Evolutionary conservation across 37 sponge, comb jelly and placozoan genomes (phyloP), one percentile per base, ranked within the genome.

Genomic region (Oscarella lobularis): DNA sequence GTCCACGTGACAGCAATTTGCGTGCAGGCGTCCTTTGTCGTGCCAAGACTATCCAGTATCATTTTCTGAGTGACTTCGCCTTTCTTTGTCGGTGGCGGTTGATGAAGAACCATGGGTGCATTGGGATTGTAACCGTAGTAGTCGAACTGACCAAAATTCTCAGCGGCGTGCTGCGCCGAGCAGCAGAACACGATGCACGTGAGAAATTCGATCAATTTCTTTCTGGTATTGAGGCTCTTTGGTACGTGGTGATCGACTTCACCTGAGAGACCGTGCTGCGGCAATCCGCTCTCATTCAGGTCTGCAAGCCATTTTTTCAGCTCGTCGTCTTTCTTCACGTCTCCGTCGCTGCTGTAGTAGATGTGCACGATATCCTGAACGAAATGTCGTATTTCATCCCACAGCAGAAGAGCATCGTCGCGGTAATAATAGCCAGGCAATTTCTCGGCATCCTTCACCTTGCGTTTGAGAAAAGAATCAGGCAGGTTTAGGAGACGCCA

Each of bases 81-180:
- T 39, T 86, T 86, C 73, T 81, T 34, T 3, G 82, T 40, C 1
- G 87, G 87, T 33, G 80, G 84, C 60, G 82, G 79, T 2, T 77
- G 1, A 31, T 75, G 73, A 41, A 90, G 5, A 3, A 41, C 54
- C 38, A 33, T 36, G 27, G 87, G 85, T 37, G 87, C 74, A 84
- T 91, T 91, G 32, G 92, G 92, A 0, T 76, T 69, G 35, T 68
- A 91, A 3, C 76, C 81, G 60, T 80, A 79, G 3, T 73, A 70
- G n/a, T 82, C 70, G 40, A 78, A 91, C 73, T 91, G 92, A 1
- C 88, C 88, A 35, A 88, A 87, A 71, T 91, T 91, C 66, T 87
- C 76, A n/a, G 87, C 84, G 2, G 81, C 33, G 69, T 89, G 90
- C 37, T 73, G 76, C 2, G 75, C 86, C 29, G 81, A 40, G 38